Conservation (phyloP, 1,140 invertebrate species). For the Ridgeia piscesae region DNA sequence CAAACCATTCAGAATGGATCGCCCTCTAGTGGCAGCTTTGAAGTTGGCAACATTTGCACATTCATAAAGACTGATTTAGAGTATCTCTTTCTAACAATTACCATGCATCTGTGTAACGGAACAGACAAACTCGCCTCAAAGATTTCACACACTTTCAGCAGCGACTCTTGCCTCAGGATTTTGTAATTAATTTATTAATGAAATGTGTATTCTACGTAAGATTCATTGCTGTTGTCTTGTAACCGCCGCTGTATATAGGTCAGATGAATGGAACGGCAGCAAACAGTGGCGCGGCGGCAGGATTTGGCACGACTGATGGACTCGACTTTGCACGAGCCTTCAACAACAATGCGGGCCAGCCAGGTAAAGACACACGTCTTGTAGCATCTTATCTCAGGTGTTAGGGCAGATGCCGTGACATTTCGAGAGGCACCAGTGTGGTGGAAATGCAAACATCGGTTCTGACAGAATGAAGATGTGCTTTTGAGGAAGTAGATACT, state of each 20-base stretch:
- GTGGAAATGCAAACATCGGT: background rate
- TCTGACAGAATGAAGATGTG: background rate
- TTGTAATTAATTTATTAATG: background rate
- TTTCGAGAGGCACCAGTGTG: background rate
- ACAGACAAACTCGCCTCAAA: background rate
- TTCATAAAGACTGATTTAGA: too few species aligned
- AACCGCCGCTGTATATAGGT: background rate
- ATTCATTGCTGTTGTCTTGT: background rate
- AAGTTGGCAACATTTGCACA: too few species aligned
- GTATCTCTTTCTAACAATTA: too few species aligned
- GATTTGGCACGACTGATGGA: background rate
- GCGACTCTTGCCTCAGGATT: background rate
- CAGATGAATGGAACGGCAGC: background rate
- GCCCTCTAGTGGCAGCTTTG: too few species aligned
- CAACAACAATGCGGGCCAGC: background rate
- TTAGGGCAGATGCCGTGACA: too few species aligned
- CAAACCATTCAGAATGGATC: too few species aligned
- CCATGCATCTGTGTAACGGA: too few species aligned
- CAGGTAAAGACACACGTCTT: background rate
- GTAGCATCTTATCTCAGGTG: background rate
- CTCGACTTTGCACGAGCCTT: background rate
- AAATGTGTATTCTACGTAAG: background rate
- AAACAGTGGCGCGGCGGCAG: background rate
- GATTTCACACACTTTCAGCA: background rate
- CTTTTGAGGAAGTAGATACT: background rate